phyloP scores from a whole-genome alignment of 2,888 invertebrate species.

The Drosophila rubida region DNA sequence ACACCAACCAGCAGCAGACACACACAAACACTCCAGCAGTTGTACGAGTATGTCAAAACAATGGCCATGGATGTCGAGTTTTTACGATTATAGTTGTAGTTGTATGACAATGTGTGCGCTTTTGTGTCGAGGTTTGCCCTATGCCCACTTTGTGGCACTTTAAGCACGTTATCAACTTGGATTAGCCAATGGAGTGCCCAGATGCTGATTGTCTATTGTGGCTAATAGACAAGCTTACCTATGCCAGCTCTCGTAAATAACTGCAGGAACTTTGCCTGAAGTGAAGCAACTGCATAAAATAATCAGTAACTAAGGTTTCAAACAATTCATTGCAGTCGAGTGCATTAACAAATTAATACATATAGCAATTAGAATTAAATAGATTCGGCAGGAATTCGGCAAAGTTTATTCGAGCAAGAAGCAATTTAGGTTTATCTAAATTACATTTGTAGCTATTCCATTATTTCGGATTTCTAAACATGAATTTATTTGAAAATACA shows the following conservation, averaged over 20 bases:
- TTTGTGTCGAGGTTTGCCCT: slow-evolving; percentile 5
- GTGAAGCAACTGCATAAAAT: not conserved
- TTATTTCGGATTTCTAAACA: no score
- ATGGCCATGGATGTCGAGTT: slow-evolving; percentile 18
- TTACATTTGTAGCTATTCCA: no score
- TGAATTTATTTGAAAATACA: no score
- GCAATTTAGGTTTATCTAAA: no score
- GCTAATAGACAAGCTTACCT: not conserved
- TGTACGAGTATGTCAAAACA: slow-evolving; percentile 31
- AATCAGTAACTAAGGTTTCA: no score
- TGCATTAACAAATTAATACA: no score
- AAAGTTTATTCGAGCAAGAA: no score
- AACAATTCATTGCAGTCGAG: no score
- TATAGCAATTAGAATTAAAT: no score
- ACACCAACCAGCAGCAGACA: slow-evolving; percentile 11
- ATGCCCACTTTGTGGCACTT: slow-evolving; percentile 23
- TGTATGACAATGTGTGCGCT: slow-evolving; percentile 8
- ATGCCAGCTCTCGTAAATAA: not conserved
- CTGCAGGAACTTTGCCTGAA: not conserved
- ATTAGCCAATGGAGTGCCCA: slow-evolving; percentile 12
- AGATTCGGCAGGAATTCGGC: no score
- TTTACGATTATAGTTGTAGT: slow-evolving; percentile 12
- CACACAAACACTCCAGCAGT: not conserved
- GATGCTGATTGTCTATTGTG: not conserved
- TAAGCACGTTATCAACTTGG: slow-evolving; percentile 21